Base-by-base conservation (phyloP, 2,888 invertebrate genomes). In the Lepidochrysops patricia region DNA sequence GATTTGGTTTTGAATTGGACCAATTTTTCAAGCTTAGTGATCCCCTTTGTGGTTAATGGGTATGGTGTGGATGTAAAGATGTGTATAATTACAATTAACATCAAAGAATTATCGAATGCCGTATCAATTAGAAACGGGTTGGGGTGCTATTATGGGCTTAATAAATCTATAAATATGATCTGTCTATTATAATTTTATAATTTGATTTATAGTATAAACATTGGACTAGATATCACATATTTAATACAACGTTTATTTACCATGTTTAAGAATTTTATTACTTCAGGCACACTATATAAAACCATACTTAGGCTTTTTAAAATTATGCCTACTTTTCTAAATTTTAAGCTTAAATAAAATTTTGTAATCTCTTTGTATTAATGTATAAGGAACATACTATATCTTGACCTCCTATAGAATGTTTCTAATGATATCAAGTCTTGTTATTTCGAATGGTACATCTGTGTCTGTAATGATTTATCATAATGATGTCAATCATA, bases 11-110 rank as follows among this genome's bases (percentile, higher is more conserved):
- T 85, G 83, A 85, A 87, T 86, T 83, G 79, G 80, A 83, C 76
- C 87, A 80, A 89, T 89, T 87, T 86, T 88, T 89, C 89, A 87
- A 87, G 84, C 88, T 87, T 80, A 71, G 86, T 87, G 87, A 85
- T 67, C 79, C 43, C 43, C 70, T 81, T 89, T 88, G 87, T 87
- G 78, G 75, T 75, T 77, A 76, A 80, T 82, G 79, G 83, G 72
- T 66, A 68, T 71, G 64, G 76, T 79, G 70, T 70, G 72, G 75
- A 70, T 73, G 78, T 75, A 78, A 75, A 73, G 69, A 73, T 68
- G 72, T 76, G 73, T 75, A 71, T 78, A 82, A 82, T 82, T 79
- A 79, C 74, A 64, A 62, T 77, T 72, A 71, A 72, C 67, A 72
- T 72, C 70, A 74, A 9, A 19, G 19, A 43, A 68, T 76, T 75